Evolutionary conservation across 2,113 vertebrate genomes (phyloP), one percentile per base, ranked within the genome.

Genomic region (Sciurus niger): DNA sequence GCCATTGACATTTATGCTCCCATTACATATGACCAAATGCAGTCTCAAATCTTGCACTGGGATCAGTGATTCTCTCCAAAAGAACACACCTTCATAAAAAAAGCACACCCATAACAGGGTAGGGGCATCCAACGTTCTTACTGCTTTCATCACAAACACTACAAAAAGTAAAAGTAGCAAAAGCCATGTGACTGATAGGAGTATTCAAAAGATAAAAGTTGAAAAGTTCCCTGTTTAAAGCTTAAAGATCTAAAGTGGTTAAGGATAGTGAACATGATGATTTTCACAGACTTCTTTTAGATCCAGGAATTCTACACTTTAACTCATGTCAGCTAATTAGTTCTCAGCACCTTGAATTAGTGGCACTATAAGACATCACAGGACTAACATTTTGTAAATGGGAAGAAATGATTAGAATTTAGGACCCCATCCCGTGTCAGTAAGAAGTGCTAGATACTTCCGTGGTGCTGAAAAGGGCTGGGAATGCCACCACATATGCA

Each of bases 261-360:
- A 48, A 92, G 9, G 53, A 74, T 1, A 83, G 17, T 43, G 13
- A 80, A 80, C 46, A 11, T 73, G 12, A 72, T 16, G 10, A 77
- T 63, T 79, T 40, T 76, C 58, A 65, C 30, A 93, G 40, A 28
- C 4, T 93, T 46, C 22, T 83, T 93, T 25, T 25, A 92, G 37
- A 67, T 34, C 34, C 58, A 84, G 9, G 6, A 70, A 90, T 67
- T 88, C 82, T 58, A 80, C 65, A 92, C n/a, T 58, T 77, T 63
- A 77, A 80, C 60, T 91, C 74, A 65, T 70, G 82, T 93, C 72
- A 77, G 68, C 68, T 46, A 91, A 79, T 88, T 73, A 67, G 25
- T 55, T 82, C 34, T 37, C 24, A 72, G 34, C 17, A 70, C 80
- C 30, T 72, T 68, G 28, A 28, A 77, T 51, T 4, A 74, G 53